Evolutionary conservation across 92 coral and sea anemone genomes (phyloP), one percentile per base, ranked within the genome.

Genomic region (Diadumene lineata): DNA sequence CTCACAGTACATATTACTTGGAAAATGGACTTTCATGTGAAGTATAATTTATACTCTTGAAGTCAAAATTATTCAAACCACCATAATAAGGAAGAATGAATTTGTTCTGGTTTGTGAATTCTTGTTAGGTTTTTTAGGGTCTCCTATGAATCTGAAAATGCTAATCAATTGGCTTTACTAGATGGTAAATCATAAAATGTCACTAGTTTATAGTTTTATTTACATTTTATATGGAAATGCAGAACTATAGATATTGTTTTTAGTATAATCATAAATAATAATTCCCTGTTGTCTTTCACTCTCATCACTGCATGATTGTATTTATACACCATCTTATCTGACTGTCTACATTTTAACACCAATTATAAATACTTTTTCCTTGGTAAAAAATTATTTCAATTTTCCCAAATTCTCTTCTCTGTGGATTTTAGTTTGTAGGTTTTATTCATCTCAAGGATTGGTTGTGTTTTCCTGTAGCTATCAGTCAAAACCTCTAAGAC

Each of bases 401-500:
- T 21, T 7, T 62, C n/a, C 31, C 15, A 19, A 62, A 62, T 62
- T 31, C 68, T 9, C 68, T 62, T 43, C 68, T 43, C 68, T 62
- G 43, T 62, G 9, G 68, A 19, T 62, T 62, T 62, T 62, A 28
- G 31, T 28, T 62, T 43, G 2, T 58, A 25, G 27, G 22, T 11
- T 25, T 58, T 58, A 11, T 22, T 58, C 64, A 3, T 6, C 38
- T 30, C 43, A 62, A 62, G 68, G 68, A 23, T 62, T 62, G n/a
- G 24, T 1, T 62, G 31, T 28, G 10, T 58, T 58, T 31, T 53
- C n/a, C 22, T 58, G 34, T 28, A 28, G n/a, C 27, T 62, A 62
- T 62, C 68, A 62, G 68, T 62, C 68, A 62, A 1, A 62, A 62
- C 68, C 68, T 62, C 68, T 62, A 62, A 62, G 21, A 11, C 68